Base-by-base conservation (phyloP, 2,797 vertebrate species). In the Nyctibius grandis region DNA sequence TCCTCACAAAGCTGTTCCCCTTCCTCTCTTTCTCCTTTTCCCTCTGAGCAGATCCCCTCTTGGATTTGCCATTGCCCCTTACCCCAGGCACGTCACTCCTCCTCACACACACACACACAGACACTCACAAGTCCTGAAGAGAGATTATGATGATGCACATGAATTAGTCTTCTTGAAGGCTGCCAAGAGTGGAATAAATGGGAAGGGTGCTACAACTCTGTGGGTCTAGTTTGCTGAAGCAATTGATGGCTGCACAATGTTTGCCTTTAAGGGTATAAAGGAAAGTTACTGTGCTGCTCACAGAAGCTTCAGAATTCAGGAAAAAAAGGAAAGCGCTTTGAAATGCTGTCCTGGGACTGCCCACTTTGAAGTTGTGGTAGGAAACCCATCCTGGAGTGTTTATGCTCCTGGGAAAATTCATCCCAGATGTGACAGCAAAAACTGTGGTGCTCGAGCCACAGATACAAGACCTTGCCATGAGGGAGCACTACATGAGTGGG, bases 341-440 rank as follows among this genome's bases (percentile, higher is more conserved):
- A 95, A 96, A 92, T 70, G 60, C 54, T 93, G 74, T 87, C 89
- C 91, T 76, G 83, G 88, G 91, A 96, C 51, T 68, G 45, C 53
- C 78, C 68, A 56, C 85, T 96, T 95, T 95, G 95, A 97, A 96
- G 92, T 9, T 84, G 38, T 69, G 60, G 88, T 92, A 86, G 75
- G 89, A 95, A 93, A 88, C 44, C 89, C 81, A 72, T 85, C 74
- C 82, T 80, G 67, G 63, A 89, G 89, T 78, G 59, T 72, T 93
- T 91, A 85, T 51, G 72, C 88, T 91, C 77, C 70, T 95, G 93
- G 89, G 89, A 94, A 87, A 95, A 93, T 69, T 87, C 89, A 87
- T 42, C 51, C 92, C 84, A 91, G 84, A 85, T 93, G 85, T 88
- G 95, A 92, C 83, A 93, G 92, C 51, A 91, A 87, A 95, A 92